Percentiles rank a stretch among this genome's conserved stretches.
Evolutionary conservation across 2,797 vertebrate species (phyloP).

Genomic region (Echiichthys vipera): DNA sequence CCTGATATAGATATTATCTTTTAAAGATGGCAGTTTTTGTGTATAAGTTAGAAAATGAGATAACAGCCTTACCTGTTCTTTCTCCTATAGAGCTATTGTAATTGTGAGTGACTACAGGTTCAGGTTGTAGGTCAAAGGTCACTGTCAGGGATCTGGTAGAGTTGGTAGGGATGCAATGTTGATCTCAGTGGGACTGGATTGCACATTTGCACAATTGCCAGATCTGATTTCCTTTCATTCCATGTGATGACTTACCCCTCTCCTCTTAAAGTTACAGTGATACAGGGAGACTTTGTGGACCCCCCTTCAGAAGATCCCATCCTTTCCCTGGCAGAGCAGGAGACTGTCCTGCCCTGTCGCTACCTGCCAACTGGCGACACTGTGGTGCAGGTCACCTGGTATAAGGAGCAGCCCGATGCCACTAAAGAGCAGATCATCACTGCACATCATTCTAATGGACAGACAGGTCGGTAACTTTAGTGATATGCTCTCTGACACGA

Average conservation of each 20-base stretch:
- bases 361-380: slow-evolving; percentile 42
- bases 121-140: slow-evolving; percentile 1
- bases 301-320: slow-evolving; percentile 31
- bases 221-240: too few relatives aligned
- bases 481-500: background rate
- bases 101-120: background rate
- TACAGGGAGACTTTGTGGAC: slow-evolving; percentile 58
- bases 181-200: background rate
- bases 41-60: too few relatives aligned
- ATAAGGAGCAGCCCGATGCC: slow-evolving; percentile 58
- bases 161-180: background rate
- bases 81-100: background rate
- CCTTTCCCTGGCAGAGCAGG: slow-evolving; percentile 68
- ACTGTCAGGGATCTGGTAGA: background rate
- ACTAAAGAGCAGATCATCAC: slow-evolving; percentile 76
- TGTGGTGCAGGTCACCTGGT: slow-evolving; percentile 89
- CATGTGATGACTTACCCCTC: background rate
- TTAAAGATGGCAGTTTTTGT: too few relatives aligned
- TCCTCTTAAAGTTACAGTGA: slow-evolving; percentile 46
- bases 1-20: too few relatives aligned
- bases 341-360: slow-evolving; percentile 85
- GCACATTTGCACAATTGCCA: too few relatives aligned
- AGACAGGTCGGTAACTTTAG: slow-evolving; percentile 60
- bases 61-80: background rate
- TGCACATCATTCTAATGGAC: slow-evolving; percentile 62